Base-by-base conservation (phyloP, 2,888 invertebrate genomes). In the Philonicus albiceps region DNA sequence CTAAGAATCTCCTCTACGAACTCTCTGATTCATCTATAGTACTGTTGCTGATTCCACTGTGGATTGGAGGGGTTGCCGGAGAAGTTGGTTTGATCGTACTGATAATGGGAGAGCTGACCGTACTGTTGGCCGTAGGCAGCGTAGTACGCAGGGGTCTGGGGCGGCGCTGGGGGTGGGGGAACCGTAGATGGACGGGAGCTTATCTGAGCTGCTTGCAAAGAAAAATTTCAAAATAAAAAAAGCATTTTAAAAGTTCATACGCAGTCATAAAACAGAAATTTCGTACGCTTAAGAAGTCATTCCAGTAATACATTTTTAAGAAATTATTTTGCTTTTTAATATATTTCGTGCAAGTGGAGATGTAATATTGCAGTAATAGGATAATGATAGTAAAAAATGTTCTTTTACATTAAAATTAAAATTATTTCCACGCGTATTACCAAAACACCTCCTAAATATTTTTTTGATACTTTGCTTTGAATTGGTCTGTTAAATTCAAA, bases 101-200 rank as follows among this genome's bases (percentile, higher is more conserved):
- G 87, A 31, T 85, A 85, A 53, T 86, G 74, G 11, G 86, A 88
- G 53, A 86, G 78, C 80, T 87, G 87, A 16, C 86, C 87, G 74
- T 86, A 88, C 30, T 86, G 88, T 64, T 87, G 86, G 22, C 86
- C 85, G 30, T 87, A 91, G 2, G 91, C 90, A 8, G 91, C 89
- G 86, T 90, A 90, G 88, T 91, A 92, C 5, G 75, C 74, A 16
- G 76, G 55, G 19, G 75, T 55, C 6, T 80, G 37, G 78, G 90
- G 86, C 34, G 88, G 87, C 6, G 72, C 75, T 16, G 93, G 91
- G 11, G 94, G 94, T 75, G 94, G 94, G 30, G 93, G 93, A 88
- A 94, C 93, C 89, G 90, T 91, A 13, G 88, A 53, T 55, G 86
- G 55, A 13, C 86, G 86, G n/a, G 87, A 86, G 53, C 64, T 87